Base-by-base conservation (phyloP, 2,113 vertebrate species). In the Periophthalmodon schlosseri region DNA sequence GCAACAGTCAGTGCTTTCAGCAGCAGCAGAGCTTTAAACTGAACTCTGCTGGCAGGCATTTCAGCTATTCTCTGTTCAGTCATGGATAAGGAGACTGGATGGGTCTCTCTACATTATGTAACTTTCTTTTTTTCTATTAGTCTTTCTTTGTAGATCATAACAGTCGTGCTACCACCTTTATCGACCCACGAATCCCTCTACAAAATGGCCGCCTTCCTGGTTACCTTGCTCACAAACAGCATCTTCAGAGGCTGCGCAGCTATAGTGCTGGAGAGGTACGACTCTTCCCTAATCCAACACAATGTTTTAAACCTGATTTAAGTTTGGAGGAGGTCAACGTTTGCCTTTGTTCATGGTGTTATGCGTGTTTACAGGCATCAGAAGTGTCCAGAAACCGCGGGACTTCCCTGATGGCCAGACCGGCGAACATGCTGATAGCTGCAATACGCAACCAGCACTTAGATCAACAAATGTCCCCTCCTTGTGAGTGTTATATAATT, bases 141-240 rank as follows among this genome's bases (percentile, higher is more conserved):
- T 98, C 96, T 49, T 99, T 99, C 89, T 99, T 98, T 34, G 97
- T 99, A 85, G 97, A 99, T 91, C 98, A 99, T 94, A 99, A 99
- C 74, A 99, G 96, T 81, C 95, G 97, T 81, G 96, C 97, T 2
- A 99, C 98, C 2, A 99, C 97, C 54, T 99, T 99, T 89, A 98
- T 99, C 18, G 98, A 99, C 82, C 98, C 98, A 76, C 94, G 98
- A 81, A 97, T 99, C 84, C 96, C 98, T 0, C 95, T 99, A 85
- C 97, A 99, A 93, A 98, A 96, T 0, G 95, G 96, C 4, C 95
- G 95, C 10, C 94, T 98, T 75, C 96, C 96, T 0, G 97, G 95
- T 52, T 96, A 97, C 73, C 92, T 99, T 61, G 96, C 96, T 7
- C 97, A 99, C 80, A 91, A 95, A n/a, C 97, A 98, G 16, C 97